These are phyloP conservation scores for Eupristina koningsbergeri DNA, from an alignment of 1,140 invertebrate species.

Conservation along the genomic window DNA sequence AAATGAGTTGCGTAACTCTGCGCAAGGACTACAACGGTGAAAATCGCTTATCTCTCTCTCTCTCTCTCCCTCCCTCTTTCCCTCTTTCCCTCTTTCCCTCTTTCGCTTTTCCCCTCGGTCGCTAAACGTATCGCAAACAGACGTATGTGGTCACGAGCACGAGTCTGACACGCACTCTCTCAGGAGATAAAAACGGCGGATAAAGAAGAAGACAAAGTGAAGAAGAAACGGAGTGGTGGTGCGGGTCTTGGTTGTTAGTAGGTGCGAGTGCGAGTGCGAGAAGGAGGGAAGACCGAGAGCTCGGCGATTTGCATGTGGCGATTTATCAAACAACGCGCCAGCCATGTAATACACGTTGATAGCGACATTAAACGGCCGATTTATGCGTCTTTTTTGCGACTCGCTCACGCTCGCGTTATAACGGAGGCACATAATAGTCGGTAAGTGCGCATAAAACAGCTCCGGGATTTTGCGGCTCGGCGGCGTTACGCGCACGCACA, in stretches of 20 bases:
- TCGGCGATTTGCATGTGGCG: conserved; percentile 69
- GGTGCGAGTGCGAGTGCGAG: background rate
- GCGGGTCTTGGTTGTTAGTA: background rate
- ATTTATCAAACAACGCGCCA: conserved; percentile 72
- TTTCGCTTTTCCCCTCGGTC: background rate
- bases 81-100: background rate
- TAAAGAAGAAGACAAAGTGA: conserved; percentile 30
- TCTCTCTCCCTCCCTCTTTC: background rate
- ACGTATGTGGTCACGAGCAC: background rate
- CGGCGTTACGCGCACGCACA: conserved; percentile 23
- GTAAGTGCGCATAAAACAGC: conserved; percentile 53
- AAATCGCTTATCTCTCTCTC: background rate
- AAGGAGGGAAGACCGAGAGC: conserved; percentile 16
- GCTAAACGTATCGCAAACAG: background rate
- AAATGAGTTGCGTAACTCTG: conserved; percentile 3
- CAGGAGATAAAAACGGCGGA: background rate
- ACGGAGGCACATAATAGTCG: conserved; percentile 45
- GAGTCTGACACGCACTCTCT: background rate
- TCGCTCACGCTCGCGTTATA: conserved; percentile 52
- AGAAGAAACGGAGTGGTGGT: conserved; percentile 44
- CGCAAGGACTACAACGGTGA: background rate
- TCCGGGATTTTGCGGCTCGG: conserved; percentile 37
- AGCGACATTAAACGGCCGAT: conserved; percentile 70
- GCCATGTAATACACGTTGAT: conserved; percentile 73
- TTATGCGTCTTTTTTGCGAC: conserved; percentile 58